A percentile compares a stretch with the other conserved stretches of the same genome.
Conservation (phyloP, 2,797 vertebrate species). For the Philypnodon macrostomus region DNA sequence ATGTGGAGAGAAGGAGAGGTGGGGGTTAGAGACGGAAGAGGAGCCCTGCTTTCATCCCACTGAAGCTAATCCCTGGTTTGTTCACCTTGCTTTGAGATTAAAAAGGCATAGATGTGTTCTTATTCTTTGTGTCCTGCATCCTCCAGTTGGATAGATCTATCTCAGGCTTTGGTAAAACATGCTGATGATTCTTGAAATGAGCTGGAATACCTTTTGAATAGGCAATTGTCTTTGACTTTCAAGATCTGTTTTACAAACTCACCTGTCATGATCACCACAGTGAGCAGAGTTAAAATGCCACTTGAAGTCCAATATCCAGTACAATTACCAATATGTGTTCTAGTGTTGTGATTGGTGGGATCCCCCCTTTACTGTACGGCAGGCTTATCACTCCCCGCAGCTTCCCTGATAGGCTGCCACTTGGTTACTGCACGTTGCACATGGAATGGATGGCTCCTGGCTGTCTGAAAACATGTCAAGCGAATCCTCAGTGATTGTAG, state of each 20-base stretch:
- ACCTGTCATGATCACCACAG: constrained; percentile 7
- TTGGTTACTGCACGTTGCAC: constrained; percentile 42
- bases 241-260: constrained; percentile 25
- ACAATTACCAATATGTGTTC: constrained; percentile 29
- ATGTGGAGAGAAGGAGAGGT: constrained; percentile 47
- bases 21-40: constrained; percentile 55
- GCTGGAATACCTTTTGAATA: constrained; percentile 68
- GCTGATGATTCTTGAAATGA: constrained; percentile 74
- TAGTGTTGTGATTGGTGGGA: constrained; percentile 39
- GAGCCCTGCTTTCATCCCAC: constrained; percentile 71
- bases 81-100: constrained; percentile 67
- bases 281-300: constrained; percentile 18
- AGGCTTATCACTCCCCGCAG: constrained; percentile 55
- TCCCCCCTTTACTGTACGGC: constrained; percentile 33
- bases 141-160: constrained; percentile 64
- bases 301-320: constrained; percentile 23
- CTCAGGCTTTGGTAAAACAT: constrained; percentile 53
- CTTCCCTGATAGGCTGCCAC: constrained; percentile 40
- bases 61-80: constrained; percentile 66
- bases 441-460: constrained; percentile 25
- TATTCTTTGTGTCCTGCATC: constrained; percentile 44
- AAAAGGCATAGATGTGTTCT: constrained; percentile 56
- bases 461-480: constrained; percentile 54
- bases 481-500: constrained; percentile 42
- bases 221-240: constrained; percentile 36